Base-by-base conservation (phyloP, 2,797 vertebrate species). In the Nasua narica region DNA sequence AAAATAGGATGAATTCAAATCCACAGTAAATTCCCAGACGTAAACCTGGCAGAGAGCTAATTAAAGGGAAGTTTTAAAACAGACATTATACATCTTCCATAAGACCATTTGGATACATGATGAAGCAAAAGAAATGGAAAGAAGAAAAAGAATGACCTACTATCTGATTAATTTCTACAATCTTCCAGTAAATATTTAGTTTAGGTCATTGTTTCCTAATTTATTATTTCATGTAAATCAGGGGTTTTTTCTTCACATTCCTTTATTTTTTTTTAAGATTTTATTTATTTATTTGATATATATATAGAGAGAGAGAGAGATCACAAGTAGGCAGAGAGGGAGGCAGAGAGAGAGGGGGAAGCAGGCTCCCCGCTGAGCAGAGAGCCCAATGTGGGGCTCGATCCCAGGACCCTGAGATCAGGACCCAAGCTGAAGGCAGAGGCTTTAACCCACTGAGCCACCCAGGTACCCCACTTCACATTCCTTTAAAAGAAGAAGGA, bases 21-120 rank as follows among this genome's bases (percentile, higher is more conserved):
- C 92, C 40, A 62, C 8, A 23, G 46, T 50, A 89, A 43, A 43
- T n/a, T 77, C 89, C 50, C 62, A 92, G 46, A 69, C 25, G 72
- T 81, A 84, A 92, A 74, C 29, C 23, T 56, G 23, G 60, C 23
- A 91, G 46, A 79, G 25, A 70, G 16, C 15, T 85, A 79, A 69
- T 87, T 58, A 89, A 95, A 96, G 72, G 18, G 13, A 87, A 94
- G n/a, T n/a, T 56, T 94, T 56, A 72, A 91, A 85, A 79, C 9
- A 65, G 69, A 82, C 5, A 48, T 85, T 69, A 74, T 76, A 35
- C 8, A 76, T 86, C 78, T 94, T 58, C 48, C 69, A 25, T 43
- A 70, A 81, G 56, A 85, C 40, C 84, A 88, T 90, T 81, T 69
- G 48, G 4, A 32, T 40, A 67, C 46, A 77, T 43, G 46, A 48